phyloP scores from a whole-genome alignment of 1,140 invertebrate species.

The Brachionus manjavacas region DNA sequence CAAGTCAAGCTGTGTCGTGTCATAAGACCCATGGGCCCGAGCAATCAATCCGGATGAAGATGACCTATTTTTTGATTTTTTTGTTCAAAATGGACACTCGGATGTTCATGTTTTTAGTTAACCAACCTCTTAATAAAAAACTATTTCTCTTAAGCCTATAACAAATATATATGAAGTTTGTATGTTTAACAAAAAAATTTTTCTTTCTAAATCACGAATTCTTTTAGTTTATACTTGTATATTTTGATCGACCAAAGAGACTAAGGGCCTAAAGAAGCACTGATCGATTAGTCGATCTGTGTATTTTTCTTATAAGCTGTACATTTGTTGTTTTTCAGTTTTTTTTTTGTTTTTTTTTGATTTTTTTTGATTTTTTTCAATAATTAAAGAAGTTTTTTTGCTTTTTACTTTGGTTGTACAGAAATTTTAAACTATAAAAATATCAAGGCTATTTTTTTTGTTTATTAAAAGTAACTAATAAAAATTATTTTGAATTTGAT shows the following conservation, averaged over 20 bases:
- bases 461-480: not conserved
- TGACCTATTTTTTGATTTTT: not conserved
- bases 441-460: not conserved
- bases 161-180: not conserved
- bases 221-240: not conserved
- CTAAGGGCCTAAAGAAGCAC: not conserved
- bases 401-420: conserved; percentile 7
- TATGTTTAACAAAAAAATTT: not conserved
- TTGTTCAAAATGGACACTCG: not conserved
- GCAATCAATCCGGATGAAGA: not conserved
- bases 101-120: not conserved
- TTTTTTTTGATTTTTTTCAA: not conserved
- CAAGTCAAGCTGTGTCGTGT: not conserved
- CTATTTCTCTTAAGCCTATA: not conserved
- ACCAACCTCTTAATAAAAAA: not conserved
- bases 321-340: not conserved
- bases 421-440: conserved; percentile 37
- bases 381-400: not conserved
- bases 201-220: not conserved
- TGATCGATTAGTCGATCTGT: not conserved
- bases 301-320: not conserved
- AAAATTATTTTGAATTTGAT: not conserved
- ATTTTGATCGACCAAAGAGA: not conserved
- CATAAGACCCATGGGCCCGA: not conserved
- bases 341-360: not conserved